A percentile compares a stretch with the other conserved stretches of the same genome.
These are phyloP conservation scores for Zoanthus gigantus DNA, from an alignment of 92 coral and sea anemone species.

Conservation along the genomic window DNA sequence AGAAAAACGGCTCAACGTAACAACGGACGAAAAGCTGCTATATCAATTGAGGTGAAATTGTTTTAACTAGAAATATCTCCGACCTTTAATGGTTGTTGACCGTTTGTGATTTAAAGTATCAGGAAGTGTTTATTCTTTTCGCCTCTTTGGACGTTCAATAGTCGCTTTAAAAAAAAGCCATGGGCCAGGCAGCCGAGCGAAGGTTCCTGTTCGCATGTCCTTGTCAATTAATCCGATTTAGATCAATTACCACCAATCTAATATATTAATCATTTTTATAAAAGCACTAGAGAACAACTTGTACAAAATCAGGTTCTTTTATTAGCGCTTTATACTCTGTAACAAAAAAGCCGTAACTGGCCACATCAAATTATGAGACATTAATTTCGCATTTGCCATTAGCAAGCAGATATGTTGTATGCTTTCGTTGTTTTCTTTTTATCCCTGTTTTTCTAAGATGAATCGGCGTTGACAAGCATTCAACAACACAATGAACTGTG, in stretches of 20 bases:
- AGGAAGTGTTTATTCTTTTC: slow-evolving; percentile 39
- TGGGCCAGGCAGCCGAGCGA: slow-evolving; percentile 26
- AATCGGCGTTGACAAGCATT: slow-evolving; percentile 78
- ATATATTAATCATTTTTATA: slow-evolving; percentile 40
- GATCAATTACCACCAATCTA: slow-evolving; percentile 76
- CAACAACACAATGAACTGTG: slow-evolving; percentile 75
- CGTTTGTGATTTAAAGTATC: background rate
- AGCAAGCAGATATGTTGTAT: slow-evolving; percentile 79
- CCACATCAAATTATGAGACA: slow-evolving; percentile 44
- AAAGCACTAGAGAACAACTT: background rate
- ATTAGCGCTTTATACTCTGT: slow-evolving; percentile 14
- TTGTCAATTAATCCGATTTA: slow-evolving; percentile 77
- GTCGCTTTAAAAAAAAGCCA: background rate
- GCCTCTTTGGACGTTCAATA: background rate
- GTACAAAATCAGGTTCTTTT: background rate
- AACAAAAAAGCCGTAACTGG: slow-evolving; percentile 1
- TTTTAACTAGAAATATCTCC: slow-evolving; percentile 36
- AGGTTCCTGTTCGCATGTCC: slow-evolving; percentile 53
- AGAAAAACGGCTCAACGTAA: background rate
- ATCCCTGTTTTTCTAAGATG: slow-evolving; percentile 68
- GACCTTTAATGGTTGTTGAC: slow-evolving; percentile 22
- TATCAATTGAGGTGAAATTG: slow-evolving; percentile 29
- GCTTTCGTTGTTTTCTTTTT: slow-evolving; percentile 71
- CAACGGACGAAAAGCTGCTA: slow-evolving; percentile 25
- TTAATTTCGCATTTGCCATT: slow-evolving; percentile 93